Base-by-base conservation (phyloP, 2,113 vertebrate genomes). In the Nesoenas mayeri region DNA sequence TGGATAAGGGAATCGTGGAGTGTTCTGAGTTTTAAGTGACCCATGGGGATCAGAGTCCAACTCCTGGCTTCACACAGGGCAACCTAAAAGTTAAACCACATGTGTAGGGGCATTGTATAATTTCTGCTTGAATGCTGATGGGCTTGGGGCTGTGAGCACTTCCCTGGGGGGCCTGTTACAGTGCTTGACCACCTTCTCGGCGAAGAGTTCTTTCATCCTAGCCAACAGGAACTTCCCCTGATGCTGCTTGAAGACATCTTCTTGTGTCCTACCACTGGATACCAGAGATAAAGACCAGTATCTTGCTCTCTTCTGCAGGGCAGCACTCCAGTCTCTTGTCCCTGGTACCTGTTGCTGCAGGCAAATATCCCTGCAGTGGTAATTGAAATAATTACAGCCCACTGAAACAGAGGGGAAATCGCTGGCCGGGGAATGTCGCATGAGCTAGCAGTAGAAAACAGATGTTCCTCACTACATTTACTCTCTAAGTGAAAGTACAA, bases 381-480 rank as follows among this genome's bases (percentile, higher is more conserved):
- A 53, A 78, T 79, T 54, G 84, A 32, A 83, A 94, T 91, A 83
- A 94, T 95, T 88, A 62, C 47, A 95, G 85, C 95, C 88, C 93
- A 54, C 7, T 12, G 91, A 28, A 84, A 94, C 42, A 21, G 93
- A 84, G 92, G 92, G 86, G 88, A 89, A 96, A 95, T 91, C 8
- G 3, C 87, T 28, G 88, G 91, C 92, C 78, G 0, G 92, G 95
- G 96, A 97, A 28, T 5, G 6, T 74, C 1, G 5, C 58, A 25
- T 20, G 94, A 96, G 91, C 94, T 81, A 50, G 88, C 85, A 85
- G 91, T 15, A 57, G 89, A 80, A 96, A 97, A 94, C 97, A 97
- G 97, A 94, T 97, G 97, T 96, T 97, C 87, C 92, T 77, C 95
- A 95, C 79, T 57, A 95, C 95, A 91, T 95, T 96, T 96, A 20